phyloP scores from a whole-genome alignment of 2,888 invertebrate species.

The Tiphia femorata region DNA sequence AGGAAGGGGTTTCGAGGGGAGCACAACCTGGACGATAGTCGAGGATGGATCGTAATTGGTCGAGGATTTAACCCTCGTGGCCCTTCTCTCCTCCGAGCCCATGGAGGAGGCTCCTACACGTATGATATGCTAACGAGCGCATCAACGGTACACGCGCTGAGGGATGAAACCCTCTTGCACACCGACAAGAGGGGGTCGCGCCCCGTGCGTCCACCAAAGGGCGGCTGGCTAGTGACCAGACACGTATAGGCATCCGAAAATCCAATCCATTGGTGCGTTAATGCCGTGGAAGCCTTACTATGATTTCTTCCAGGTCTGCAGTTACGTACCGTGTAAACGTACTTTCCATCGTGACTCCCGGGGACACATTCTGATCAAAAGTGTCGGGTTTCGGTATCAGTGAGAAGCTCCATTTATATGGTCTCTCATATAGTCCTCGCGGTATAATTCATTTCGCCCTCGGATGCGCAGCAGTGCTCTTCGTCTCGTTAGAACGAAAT shows the following conservation, averaged over 20 bases:
- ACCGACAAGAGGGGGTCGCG: conserved; percentile 17
- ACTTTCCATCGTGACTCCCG: neutral
- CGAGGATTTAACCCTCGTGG: conserved; percentile 63
- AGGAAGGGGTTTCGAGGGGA: conserved; percentile 19
- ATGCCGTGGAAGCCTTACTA: conserved; percentile 37
- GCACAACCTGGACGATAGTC: conserved; percentile 34
- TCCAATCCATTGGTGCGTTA: conserved; percentile 43
- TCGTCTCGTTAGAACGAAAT: too few relatives aligned
- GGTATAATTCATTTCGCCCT: neutral
- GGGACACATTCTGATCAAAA: too few relatives aligned
- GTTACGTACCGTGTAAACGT: conserved; percentile 16
- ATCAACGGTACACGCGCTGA: conserved; percentile 44
- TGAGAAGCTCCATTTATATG: conserved; percentile 12
- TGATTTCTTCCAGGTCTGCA: conserved; percentile 33
- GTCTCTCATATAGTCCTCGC: conserved; percentile 14
- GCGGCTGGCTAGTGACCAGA: neutral
- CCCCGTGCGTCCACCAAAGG: neutral
- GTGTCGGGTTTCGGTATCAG: conserved; percentile 19
- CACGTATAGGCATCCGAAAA: conserved; percentile 38
- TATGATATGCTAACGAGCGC: conserved; percentile 66
- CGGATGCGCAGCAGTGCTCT: too few relatives aligned
- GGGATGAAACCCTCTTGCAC: conserved; percentile 41
- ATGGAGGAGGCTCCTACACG: conserved; percentile 22
- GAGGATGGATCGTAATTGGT: conserved; percentile 64
- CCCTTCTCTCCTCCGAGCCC: conserved; percentile 40